Percentiles rank a stretch among this genome's conserved stretches.
Evolutionary conservation across 2,888 invertebrate species (phyloP).

Genomic region (Hemithea aestivaria): DNA sequence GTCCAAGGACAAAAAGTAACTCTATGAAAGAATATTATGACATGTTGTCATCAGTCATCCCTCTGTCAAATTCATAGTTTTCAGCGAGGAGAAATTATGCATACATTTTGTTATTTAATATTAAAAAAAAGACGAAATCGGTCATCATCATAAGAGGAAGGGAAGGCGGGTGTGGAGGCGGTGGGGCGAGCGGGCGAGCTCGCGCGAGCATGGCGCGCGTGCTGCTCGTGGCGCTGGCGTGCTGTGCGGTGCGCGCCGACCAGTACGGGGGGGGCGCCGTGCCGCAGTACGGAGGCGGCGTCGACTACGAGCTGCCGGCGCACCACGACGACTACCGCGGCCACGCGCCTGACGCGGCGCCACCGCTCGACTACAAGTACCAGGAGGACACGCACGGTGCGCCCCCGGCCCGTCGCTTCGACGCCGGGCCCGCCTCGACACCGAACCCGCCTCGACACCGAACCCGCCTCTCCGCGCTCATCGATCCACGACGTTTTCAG

Average conservation of each 20-base stretch:
- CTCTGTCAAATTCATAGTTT: conserved; percentile 58
- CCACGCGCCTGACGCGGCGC: conserved; percentile 47
- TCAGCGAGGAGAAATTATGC: conserved; percentile 14
- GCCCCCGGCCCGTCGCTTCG: too few relatives aligned
- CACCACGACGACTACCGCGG: conserved; percentile 47
- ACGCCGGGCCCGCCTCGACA: too few relatives aligned
- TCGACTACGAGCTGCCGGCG: conserved; percentile 39
- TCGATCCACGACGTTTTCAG: neutral
- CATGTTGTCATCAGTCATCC: too few relatives aligned
- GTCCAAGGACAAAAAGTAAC: too few relatives aligned
- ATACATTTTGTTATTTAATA: conserved; percentile 2
- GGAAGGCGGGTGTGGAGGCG: conserved; percentile 1
- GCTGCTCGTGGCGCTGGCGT: conserved; percentile 38
- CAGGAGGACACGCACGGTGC: conserved; percentile 45
- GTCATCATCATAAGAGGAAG: conserved; percentile 21
- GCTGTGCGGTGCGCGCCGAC: conserved; percentile 36
- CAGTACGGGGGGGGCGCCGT: conserved; percentile 56
- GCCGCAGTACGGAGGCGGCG: conserved; percentile 54
- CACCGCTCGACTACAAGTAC: conserved; percentile 57
- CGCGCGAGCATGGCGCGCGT: conserved; percentile 23
- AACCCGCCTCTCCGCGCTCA: too few relatives aligned
- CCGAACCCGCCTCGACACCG: too few relatives aligned
- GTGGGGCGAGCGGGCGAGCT: conserved; percentile 8
- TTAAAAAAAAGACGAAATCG: conserved; percentile 17
- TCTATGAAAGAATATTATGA: too few relatives aligned